Evolutionary conservation across 2,113 vertebrate genomes (phyloP).

Genomic region (Cyrtonyx montezumae): DNA sequence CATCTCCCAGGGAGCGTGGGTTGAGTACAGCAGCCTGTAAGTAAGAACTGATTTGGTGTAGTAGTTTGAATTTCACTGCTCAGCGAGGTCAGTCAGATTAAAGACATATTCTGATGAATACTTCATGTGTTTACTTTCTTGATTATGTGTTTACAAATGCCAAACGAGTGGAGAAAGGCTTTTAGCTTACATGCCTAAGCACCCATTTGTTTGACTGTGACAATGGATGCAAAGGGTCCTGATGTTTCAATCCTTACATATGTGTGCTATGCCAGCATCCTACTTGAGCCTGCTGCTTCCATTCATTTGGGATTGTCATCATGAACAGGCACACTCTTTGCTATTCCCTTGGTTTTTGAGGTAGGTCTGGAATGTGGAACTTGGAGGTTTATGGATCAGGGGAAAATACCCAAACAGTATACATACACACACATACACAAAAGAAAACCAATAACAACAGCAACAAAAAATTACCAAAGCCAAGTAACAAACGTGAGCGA

Average conservation of each 20-base stretch:
- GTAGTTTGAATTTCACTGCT: neutral
- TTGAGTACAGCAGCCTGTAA: neutral
- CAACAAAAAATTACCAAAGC: neutral
- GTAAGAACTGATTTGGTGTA: neutral
- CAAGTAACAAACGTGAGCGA: neutral
- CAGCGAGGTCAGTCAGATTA: neutral
- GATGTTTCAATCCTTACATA: accelerated
- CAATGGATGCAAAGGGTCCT: neutral
- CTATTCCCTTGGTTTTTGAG: neutral
- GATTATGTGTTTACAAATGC: neutral
- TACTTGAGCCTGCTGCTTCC: neutral
- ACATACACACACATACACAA: neutral
- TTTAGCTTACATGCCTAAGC: neutral
- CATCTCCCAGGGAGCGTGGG: neutral
- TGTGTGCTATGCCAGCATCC: neutral
- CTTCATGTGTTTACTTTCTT: neutral
- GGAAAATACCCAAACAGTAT: too few relatives aligned
- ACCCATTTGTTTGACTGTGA: neutral
- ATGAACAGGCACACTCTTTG: neutral
- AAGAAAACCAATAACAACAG: neutral
- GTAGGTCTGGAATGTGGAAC: neutral
- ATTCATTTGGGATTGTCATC: neutral
- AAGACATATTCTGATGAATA: neutral
- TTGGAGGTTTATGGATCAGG: neutral
- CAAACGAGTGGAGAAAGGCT: neutral